Conservation (phyloP, 1,140 invertebrate genomes). For the Arion vulgaris region DNA sequence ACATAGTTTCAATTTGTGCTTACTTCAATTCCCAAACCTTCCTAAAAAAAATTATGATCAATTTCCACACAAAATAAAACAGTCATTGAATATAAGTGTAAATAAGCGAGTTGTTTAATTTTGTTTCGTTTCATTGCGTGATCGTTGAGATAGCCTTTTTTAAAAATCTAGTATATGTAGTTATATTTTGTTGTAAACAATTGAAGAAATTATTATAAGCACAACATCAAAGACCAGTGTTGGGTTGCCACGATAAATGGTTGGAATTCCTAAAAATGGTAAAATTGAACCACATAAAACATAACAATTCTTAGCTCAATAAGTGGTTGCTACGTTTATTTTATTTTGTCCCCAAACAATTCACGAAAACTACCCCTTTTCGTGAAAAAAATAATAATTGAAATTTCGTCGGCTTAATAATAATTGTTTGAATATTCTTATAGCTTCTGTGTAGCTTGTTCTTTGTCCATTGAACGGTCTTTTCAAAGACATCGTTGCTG, state of each 20-base stretch:
- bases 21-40: neutral
- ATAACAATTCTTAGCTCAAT: neutral
- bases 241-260: too few relatives aligned
- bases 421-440: neutral
- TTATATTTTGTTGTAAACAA: too few relatives aligned
- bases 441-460: neutral
- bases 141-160: too few relatives aligned
- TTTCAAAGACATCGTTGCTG: neutral
- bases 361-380: neutral
- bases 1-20: neutral
- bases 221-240: too few relatives aligned
- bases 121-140: neutral
- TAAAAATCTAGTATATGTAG: too few relatives aligned
- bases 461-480: neutral
- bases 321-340: neutral
- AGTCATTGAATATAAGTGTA: neutral
- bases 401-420: neutral
- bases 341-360: neutral
- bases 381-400: too few relatives aligned
- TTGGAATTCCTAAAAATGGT: too few relatives aligned
- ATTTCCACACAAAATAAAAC: neutral
- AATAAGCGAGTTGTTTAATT: neutral
- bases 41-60: neutral
- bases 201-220: too few relatives aligned
- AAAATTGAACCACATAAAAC: neutral